Base-by-base conservation (phyloP, 1,140 invertebrate species). In the Sesamia nonagrioides region DNA sequence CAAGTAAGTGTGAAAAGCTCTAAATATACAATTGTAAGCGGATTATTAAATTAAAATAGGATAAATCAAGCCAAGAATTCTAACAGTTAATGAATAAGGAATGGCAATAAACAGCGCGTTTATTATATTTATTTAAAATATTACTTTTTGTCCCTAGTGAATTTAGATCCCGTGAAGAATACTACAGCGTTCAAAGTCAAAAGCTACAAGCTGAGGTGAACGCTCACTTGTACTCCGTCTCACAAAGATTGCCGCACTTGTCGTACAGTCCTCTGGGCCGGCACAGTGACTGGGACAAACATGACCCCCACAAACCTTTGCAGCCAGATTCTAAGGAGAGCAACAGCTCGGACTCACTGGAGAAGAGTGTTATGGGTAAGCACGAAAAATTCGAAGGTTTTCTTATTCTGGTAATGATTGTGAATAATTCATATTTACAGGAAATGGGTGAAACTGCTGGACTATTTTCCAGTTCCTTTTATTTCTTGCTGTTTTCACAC, bases 361-460 rank as follows among this genome's bases (percentile, higher is more conserved):
- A 95, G 74, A 95, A 95, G 82, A 94, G 93, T 88, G 93, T 94
- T 87, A 94, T 94, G 93, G 93, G 93, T 94, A 86, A 78, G 82
- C 52, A 21, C 33, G 11, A 3, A 2, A 18, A 27, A 27, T 3
- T 27, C 27, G 27, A 27, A 27, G 27, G 27, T 27, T 27, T 27
- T 27, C 27, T 3, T 27, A 1, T 27, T 27, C 3, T 27, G 27
- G 27, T 27, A 27, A 27, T 27, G 1, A 1, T 1, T 3, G 3
- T 27, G 27, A 27, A 3, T 27, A 27, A 27, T 27, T 27, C 27
- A 27, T 27, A 27, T 27, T 27, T 27, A 27, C 27, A 27, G 27
- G 27, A 1, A 27, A 3, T 27, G 27, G 27, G 1, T 3, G 27
- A 27, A 27, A 27, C 27, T 27, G 27, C 27, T 27, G 27, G 27